Evolutionary conservation across 2,113 vertebrate genomes (phyloP), one percentile per base, ranked within the genome.

Genomic region (Corythoichthys haematopterus): DNA sequence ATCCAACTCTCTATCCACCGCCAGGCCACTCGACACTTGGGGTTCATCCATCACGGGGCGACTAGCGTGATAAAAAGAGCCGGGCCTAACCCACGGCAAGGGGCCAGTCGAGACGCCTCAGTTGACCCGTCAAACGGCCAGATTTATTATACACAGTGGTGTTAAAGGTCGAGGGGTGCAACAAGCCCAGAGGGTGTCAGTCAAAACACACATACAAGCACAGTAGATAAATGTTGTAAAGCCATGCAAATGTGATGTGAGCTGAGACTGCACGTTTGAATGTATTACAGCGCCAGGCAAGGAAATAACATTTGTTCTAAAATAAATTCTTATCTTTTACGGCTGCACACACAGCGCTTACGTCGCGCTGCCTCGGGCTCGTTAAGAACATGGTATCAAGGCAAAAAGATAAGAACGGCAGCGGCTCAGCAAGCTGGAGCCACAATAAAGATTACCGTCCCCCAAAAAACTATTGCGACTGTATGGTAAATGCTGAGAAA

Each of bases 71-170:
- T 8, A 94, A 95, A 97, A 93, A 91, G 94, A 91, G 91, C 91
- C 91, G 88, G 92, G 88, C 90, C 93, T 86, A 89, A 94, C 92
- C 94, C 94, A 93, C 93, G 91, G 92, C 92, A 88, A 92, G 94
- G 92, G 92, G 92, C 90, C 90, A 85, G 92, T 91, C 93, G 79
- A 72, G 80, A 89, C 70, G 92, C 95, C 94, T 97, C 94, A 96
- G 89, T 95, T 94, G 95, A 94, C 94, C 91, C 94, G 96, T 95
- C 96, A 94, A 86, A 93, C 93, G 91, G 89, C 87, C 93, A 94
- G 96, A 97, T 88, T 95, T 94, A 98, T 97, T 93, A 90, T 81
- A 87, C 58, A 75, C 90, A 74, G 86, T 78, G 81, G 84, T 83
- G 88, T 90, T 85, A 90, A 86, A 88, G 87, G 89, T 89, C 81